Conservation (phyloP, 2,888 invertebrate species). For the Mantis religiosa region DNA sequence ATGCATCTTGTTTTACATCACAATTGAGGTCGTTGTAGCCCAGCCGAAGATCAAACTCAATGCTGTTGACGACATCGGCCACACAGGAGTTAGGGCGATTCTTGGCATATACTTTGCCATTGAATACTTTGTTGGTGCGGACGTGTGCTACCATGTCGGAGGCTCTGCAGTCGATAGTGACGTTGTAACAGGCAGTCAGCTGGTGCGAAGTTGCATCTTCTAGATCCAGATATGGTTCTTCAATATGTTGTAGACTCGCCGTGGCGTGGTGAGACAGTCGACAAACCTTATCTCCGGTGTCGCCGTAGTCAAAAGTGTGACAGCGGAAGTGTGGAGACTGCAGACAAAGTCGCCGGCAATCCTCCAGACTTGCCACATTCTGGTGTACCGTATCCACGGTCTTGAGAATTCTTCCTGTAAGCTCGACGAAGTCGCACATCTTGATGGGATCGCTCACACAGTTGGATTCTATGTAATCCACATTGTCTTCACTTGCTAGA, state of each 20-base stretch:
- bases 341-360: conserved; percentile 42
- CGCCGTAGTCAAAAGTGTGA: conserved; percentile 45
- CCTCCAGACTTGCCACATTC: conserved; percentile 41
- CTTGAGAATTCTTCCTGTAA: conserved; percentile 39
- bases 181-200: conserved; percentile 45
- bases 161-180: conserved; percentile 44
- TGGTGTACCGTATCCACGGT: conserved; percentile 42
- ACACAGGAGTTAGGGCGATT: conserved; percentile 46
- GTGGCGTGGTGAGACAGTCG: conserved; percentile 45
- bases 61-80: conserved; percentile 42
- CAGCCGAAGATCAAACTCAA: conserved; percentile 44
- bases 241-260: conserved; percentile 37
- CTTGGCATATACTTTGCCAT: conserved; percentile 48
- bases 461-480: conserved; percentile 46
- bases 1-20: conserved; percentile 43
- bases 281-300: conserved; percentile 42
- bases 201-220: conserved; percentile 43
- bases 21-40: conserved; percentile 46
- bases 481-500: conserved; percentile 32
- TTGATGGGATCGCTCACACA: conserved; percentile 43
- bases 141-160: conserved; percentile 45
- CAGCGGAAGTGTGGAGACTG: conserved; percentile 41
- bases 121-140: conserved; percentile 45
- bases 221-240: conserved; percentile 43
- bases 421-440: conserved; percentile 42